A percentile compares a stretch with the other conserved stretches of the same genome.
These are phyloP conservation scores for Alligator mississippiensis DNA, from an alignment of 2,113 vertebrate genomes.

Conservation along the genomic window DNA sequence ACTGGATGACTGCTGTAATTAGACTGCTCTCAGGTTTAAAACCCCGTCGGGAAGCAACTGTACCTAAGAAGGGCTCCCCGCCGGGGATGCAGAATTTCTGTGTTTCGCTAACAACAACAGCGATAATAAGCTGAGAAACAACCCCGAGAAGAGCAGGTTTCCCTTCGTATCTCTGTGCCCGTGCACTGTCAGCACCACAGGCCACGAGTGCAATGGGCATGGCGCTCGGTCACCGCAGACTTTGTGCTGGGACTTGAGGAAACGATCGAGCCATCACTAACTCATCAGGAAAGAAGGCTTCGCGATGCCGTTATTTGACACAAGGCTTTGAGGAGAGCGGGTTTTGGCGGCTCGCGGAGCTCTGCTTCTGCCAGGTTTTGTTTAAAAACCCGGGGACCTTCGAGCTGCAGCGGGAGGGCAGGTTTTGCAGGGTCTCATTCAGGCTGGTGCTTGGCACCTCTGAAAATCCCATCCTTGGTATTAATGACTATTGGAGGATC, in stretches of 20 bases:
- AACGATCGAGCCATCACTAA: neutral
- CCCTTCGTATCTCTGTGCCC: neutral
- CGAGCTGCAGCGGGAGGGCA: too few species aligned
- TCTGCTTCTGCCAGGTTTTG: too few species aligned
- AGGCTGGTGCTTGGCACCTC: neutral
- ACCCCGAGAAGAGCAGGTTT: neutral
- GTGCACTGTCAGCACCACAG: neutral
- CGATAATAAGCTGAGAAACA: neutral
- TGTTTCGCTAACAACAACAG: neutral
- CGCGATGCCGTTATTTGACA: neutral
- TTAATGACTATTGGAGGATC: rapidly evolving
- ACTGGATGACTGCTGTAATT: neutral
- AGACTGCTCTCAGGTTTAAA: neutral
- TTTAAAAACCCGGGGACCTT: too few species aligned
- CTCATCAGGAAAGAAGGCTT: neutral
- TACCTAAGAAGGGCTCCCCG: neutral
- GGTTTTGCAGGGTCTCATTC: rapidly evolving
- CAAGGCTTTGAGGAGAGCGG: neutral
- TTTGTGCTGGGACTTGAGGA: neutral
- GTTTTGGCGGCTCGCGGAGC: too few species aligned
- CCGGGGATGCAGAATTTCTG: neutral
- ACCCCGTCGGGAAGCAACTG: neutral
- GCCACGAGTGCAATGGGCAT: neutral
- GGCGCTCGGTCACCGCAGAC: neutral
- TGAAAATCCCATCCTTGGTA: rapidly evolving